Conservation (phyloP, 1,140 invertebrate species). For the Akabosia matsudoensis region DNA sequence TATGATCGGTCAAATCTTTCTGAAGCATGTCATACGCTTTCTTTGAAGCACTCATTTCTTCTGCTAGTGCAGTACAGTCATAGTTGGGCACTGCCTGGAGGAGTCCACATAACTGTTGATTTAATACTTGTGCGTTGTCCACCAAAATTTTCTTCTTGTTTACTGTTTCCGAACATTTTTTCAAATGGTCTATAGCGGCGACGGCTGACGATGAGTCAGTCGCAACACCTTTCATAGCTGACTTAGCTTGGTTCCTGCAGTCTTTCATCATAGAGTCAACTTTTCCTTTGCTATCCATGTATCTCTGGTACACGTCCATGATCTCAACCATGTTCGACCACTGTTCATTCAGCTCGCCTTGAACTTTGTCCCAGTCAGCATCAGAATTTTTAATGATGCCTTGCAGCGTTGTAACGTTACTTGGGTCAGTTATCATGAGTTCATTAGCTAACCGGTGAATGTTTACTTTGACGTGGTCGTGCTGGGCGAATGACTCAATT, state of each 20-base stretch:
- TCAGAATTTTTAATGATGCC: conserved; percentile 70
- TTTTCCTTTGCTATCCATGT: conserved; percentile 66
- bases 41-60: neutral
- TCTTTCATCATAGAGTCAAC: conserved; percentile 66
- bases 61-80: conserved; percentile 8
- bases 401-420: conserved; percentile 72
- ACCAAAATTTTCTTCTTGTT: conserved; percentile 70
- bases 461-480: conserved; percentile 57
- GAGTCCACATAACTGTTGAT: conserved; percentile 47
- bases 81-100: conserved; percentile 28
- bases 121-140: conserved; percentile 56
- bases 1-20: conserved; percentile 34
- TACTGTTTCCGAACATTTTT: conserved; percentile 68
- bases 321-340: conserved; percentile 63
- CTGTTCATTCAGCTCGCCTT: conserved; percentile 68
- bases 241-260: conserved; percentile 60
- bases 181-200: conserved; percentile 66
- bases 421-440: conserved; percentile 75
- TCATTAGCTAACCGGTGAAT: conserved; percentile 68
- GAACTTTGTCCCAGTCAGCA: conserved; percentile 72
- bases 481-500: conserved; percentile 55
- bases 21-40: conserved; percentile 9
- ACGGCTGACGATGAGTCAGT: conserved; percentile 63
- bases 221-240: conserved; percentile 59
- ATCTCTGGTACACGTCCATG: conserved; percentile 69